Evolutionary conservation across 2,113 vertebrate genomes (phyloP).

Genomic region (Ahaetulla prasina): DNA sequence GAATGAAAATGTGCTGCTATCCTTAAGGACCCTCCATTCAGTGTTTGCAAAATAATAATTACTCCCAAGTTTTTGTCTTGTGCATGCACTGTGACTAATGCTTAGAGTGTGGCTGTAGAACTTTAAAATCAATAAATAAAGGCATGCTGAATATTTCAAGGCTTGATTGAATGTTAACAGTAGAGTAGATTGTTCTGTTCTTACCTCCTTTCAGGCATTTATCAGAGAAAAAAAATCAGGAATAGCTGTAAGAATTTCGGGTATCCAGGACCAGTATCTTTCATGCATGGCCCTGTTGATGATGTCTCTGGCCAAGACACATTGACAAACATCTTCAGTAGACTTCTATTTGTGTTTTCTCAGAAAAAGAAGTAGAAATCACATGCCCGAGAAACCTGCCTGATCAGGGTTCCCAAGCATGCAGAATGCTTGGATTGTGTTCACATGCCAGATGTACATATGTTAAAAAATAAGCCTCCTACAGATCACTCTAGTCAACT

Average conservation of each 20-base stretch:
- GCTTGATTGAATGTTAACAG: background rate
- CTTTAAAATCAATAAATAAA: background rate
- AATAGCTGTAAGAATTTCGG: background rate
- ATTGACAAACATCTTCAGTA: background rate
- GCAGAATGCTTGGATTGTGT: background rate
- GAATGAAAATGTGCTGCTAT: background rate
- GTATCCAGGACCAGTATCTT: background rate
- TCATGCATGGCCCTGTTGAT: background rate
- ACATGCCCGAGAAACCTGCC: background rate
- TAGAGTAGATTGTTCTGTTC: background rate
- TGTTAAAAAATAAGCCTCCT: background rate
- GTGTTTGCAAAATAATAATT: background rate
- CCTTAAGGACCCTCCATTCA: background rate
- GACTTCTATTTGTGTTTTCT: background rate
- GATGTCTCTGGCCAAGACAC: background rate
- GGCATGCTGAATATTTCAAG: background rate
- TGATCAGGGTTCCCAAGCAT: background rate
- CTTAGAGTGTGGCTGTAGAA: background rate
- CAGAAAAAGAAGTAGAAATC: background rate
- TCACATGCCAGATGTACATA: background rate
- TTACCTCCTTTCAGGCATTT: background rate
- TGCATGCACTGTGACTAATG: background rate
- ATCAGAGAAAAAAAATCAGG: background rate
- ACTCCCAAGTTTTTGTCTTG: background rate
- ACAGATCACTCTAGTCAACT: background rate